Base-by-base conservation (phyloP, 2,113 vertebrate genomes). In the Heptranchias perlo region DNA sequence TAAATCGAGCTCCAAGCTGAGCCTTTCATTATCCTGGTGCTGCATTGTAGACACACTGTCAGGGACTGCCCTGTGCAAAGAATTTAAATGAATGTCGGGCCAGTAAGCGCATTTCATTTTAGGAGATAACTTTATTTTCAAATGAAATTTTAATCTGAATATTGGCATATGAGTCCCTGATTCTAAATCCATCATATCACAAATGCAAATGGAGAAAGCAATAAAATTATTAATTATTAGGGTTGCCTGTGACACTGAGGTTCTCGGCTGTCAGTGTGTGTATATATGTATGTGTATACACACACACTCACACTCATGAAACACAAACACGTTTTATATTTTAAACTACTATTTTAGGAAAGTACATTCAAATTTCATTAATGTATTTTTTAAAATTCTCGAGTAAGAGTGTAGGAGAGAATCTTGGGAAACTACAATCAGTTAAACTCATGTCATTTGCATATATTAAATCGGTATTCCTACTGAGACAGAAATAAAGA, bases 1-100 rank as follows among this genome's bases (percentile, higher is more conserved):
- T 58, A 96, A n/a, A 47, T n/a, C n/a, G 92, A 96, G 96, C 58
- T 87, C 86, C 52, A 94, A 95, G 54, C 73, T 64, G 39, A 78
- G 64, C 61, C 16, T 96, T 47, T 96, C 89, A 25, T 21, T 16
- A 5, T 96, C 96, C 87, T 76, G 0, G 78, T 76, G 14, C 82
- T 64, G 96, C 96, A 14, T 4, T 96, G 54, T 78, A 6, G 2
- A 6, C 6, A 39, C 21, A 78, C 35, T 78, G 73, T 78, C 73
- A 39, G 73, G 0, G 0, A 96, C 96, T 54, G 95, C 96, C 47
- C 0, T 92, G 97, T 97, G 97, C 96, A 13, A 1, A 96, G 97
- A 97, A 97, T 97, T 97, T 96, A 96, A 96, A 97, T 97, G 97
- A 97, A 28, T 86, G 39, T 14, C 95, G 96, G 0, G 0, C 0